Percentiles rank a stretch among this genome's conserved stretches.
Conservation (phyloP, 2,888 invertebrate species). For the Drosophila silvestris region DNA sequence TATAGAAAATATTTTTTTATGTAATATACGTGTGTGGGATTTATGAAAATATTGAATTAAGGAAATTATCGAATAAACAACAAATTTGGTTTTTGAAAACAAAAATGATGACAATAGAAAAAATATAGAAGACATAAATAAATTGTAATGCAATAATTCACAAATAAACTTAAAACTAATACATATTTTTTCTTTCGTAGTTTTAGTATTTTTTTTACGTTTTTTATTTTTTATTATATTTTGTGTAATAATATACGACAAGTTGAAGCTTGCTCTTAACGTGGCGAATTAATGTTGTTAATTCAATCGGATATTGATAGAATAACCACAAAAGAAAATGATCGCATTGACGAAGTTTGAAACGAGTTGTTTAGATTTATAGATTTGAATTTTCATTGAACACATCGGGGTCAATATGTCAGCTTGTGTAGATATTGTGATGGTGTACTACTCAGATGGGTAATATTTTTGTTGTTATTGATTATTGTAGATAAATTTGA, state of each 20-base stretch:
- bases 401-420: constrained; percentile 75
- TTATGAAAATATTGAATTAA: constrained; percentile 36
- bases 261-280: constrained; percentile 82
- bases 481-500: constrained; percentile 25
- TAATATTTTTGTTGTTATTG: constrained; percentile 18
- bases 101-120: constrained; percentile 24
- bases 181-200: constrained; percentile 47
- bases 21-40: constrained; percentile 36
- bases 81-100: constrained; percentile 29
- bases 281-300: constrained; percentile 63
- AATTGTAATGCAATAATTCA: constrained; percentile 66
- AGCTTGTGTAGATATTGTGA: constrained; percentile 6
- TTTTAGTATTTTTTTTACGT: constrained; percentile 56
- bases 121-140: constrained; percentile 58
- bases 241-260: constrained; percentile 78
- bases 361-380: constrained; percentile 58
- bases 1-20: constrained; percentile 36
- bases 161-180: constrained; percentile 62
- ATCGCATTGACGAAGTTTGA: constrained; percentile 48
- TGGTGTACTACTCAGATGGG: constrained; percentile 21
- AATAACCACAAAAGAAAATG: constrained; percentile 47
- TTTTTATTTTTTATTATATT: constrained; percentile 60
- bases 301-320: constrained; percentile 43
- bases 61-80: constrained; percentile 24
- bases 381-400: constrained; percentile 52